phyloP scores from a whole-genome alignment of 2,888 invertebrate species.

The Acrocyrtus sp. region DNA sequence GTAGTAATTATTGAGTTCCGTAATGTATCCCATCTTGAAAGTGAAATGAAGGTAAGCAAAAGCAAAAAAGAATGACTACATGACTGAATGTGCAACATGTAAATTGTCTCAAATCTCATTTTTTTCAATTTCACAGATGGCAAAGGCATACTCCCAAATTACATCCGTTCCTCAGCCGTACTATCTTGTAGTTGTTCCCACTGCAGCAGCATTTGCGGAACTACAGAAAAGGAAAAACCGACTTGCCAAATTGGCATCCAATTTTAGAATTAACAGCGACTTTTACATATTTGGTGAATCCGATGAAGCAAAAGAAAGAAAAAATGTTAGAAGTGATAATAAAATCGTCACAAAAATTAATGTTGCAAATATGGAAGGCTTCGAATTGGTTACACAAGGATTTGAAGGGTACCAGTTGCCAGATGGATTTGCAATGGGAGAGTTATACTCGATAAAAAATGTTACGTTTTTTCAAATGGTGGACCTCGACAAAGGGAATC shows the following conservation, averaged over 20 bases:
- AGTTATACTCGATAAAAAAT: conserved; percentile 43
- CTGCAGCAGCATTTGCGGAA: conserved; percentile 1
- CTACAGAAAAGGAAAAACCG: not conserved
- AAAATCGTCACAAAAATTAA: too few relatives aligned
- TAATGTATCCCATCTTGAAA: conserved; percentile 24
- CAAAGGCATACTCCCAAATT: conserved; percentile 13
- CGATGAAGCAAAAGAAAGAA: not conserved
- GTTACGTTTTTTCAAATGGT: conserved; percentile 21
- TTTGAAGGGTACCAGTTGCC: conserved; percentile 13
- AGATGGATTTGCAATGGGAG: conserved; percentile 14
- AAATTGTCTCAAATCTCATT: too few relatives aligned
- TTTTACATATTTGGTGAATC: conserved; percentile 36
- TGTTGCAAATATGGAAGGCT: too few relatives aligned
- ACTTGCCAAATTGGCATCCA: not conserved
- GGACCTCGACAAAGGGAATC: not conserved
- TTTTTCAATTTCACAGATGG: conserved; percentile 16
- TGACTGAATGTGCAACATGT: too few relatives aligned
- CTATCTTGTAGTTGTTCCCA: conserved; percentile 19
- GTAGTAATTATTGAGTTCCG: conserved; percentile 18
- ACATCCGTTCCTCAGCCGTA: conserved; percentile 27
- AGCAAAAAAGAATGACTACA: not conserved
- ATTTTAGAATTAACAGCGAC: conserved; percentile 28
- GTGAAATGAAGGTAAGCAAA: conserved; percentile 19
- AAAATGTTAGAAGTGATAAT: too few relatives aligned
- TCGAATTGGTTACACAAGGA: not conserved